A percentile compares a stretch with the other conserved stretches of the same genome.
Conservation (phyloP, 2,888 invertebrate species). For the Rotaria sp. region DNA sequence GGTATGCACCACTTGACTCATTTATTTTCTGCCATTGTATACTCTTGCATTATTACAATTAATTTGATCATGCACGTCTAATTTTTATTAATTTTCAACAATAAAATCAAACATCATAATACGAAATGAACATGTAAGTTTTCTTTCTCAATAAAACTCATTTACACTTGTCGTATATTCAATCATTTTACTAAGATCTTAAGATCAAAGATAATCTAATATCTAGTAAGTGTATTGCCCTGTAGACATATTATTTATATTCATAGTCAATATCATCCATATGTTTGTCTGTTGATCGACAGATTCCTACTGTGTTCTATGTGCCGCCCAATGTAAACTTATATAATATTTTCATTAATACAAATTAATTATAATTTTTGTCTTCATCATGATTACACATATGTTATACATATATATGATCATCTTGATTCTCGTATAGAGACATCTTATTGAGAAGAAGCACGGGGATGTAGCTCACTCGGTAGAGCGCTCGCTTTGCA, state of each 20-base stretch:
- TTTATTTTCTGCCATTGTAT: not conserved
- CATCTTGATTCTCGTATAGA: not conserved
- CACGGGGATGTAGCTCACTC: slow-evolving; percentile 40
- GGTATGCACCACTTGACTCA: not conserved
- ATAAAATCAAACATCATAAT: not conserved
- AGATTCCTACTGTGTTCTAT: not conserved
- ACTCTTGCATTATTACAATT: slow-evolving; percentile 4
- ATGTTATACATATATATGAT: not conserved
- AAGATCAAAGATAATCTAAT: not conserved
- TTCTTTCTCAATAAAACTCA: not conserved
- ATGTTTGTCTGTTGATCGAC: not conserved
- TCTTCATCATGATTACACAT: not conserved
- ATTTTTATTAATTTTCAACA: not conserved
- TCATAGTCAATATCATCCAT: not conserved
- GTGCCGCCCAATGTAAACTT: slow-evolving; percentile 14
- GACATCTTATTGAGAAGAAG: no score
- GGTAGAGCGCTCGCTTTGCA: slow-evolving; percentile 41
- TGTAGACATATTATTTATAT: not conserved
- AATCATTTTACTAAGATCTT: not conserved
- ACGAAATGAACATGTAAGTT: not conserved
- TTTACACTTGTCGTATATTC: no score
- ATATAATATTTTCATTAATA: not conserved
- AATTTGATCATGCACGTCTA: slow-evolving; percentile 4
- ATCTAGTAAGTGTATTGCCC: not conserved
- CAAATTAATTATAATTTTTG: not conserved